phyloP scores from a whole-genome alignment of 2,888 invertebrate species.

The Beris chalybata region DNA sequence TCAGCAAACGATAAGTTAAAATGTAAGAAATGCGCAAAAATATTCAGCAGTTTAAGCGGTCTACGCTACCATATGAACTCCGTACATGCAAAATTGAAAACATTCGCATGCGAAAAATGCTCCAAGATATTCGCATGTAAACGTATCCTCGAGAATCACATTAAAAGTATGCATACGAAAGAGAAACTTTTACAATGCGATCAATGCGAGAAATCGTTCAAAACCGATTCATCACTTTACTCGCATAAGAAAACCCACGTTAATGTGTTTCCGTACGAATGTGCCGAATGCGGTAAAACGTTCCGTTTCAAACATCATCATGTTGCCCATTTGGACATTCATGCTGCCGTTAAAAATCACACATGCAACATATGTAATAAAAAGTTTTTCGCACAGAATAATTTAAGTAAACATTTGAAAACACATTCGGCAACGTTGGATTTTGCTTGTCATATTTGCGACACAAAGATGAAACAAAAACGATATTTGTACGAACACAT shows the following conservation, averaged over 20 bases:
- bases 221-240: conserved; percentile 58
- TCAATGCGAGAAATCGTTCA: conserved; percentile 58
- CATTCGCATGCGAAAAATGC: conserved; percentile 59
- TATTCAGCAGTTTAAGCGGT: conserved; percentile 58
- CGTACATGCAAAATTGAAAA: conserved; percentile 56
- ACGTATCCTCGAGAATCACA: conserved; percentile 57
- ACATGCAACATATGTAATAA: conserved; percentile 57
- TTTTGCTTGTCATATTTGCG: conserved; percentile 56
- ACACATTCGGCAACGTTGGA: conserved; percentile 57
- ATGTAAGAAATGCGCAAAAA: conserved; percentile 59
- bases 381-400: conserved; percentile 56
- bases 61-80: conserved; percentile 61
- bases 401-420: conserved; percentile 57
- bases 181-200: conserved; percentile 57
- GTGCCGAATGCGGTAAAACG: conserved; percentile 54
- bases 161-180: conserved; percentile 55
- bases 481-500: conserved; percentile 61
- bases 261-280: conserved; percentile 57
- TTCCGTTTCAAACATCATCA: conserved; percentile 60
- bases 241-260: conserved; percentile 59
- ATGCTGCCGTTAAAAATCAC: conserved; percentile 53
- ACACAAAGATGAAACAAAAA: conserved; percentile 57
- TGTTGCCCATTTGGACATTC: conserved; percentile 56
- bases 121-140: conserved; percentile 58
- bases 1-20: conserved; percentile 47